phyloP scores from a whole-genome alignment of 2,113 vertebrate genomes.

The Plecturocebus donacophilus region DNA sequence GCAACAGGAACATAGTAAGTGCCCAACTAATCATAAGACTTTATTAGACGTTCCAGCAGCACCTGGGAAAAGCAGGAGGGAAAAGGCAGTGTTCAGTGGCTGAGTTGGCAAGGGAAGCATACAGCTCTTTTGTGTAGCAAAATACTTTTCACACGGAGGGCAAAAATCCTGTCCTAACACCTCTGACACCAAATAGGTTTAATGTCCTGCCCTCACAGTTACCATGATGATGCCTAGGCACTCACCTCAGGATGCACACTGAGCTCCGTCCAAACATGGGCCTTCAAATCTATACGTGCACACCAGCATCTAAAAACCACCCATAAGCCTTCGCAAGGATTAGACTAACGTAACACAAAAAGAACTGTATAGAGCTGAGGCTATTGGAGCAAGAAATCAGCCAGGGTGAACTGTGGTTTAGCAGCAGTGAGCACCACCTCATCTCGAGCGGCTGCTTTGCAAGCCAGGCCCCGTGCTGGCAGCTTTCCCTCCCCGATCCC shows the following conservation, averaged over 20 bases:
- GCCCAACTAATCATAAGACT: neutral
- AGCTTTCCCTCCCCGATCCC: neutral
- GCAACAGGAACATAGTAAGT: neutral
- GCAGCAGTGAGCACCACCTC: rapidly evolving
- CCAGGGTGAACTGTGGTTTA: neutral
- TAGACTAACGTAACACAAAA: neutral
- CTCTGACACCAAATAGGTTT: no score
- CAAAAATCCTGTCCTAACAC: neutral
- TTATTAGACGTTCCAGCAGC: neutral
- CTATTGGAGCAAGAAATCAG: neutral
- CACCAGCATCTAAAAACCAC: neutral
- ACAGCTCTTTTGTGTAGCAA: neutral
- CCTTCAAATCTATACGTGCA: neutral
- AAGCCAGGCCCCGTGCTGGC: neutral
- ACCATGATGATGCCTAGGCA: neutral
- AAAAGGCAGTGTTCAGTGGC: neutral
- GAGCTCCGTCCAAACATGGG: neutral
- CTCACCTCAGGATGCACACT: neutral
- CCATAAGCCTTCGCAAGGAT: neutral
- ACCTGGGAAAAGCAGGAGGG: neutral
- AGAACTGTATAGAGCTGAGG: neutral
- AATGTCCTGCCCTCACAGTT: neutral
- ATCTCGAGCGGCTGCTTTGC: neutral
- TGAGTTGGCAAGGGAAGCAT: neutral
- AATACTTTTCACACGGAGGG: neutral